A percentile compares a stretch with the other conserved stretches of the same genome.
These are phyloP conservation scores for Diplodus sargus DNA, from an alignment of 2,797 vertebrate genomes.

Conservation along the genomic window DNA sequence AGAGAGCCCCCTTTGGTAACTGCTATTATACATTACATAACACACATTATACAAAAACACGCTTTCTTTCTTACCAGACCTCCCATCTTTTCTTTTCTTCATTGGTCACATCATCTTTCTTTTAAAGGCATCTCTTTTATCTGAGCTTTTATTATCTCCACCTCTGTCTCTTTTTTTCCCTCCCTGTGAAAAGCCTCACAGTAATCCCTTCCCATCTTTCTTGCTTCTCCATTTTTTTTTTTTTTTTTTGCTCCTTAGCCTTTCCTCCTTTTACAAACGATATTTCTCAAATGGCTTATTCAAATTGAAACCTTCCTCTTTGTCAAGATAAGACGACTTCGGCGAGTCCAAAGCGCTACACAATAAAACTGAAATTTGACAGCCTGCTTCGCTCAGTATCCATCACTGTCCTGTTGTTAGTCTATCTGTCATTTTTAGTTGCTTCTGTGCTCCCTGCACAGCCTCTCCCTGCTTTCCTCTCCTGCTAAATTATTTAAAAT, in stretches of 20 bases:
- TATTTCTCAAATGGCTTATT: slow-evolving; percentile 74
- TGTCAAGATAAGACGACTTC: slow-evolving; percentile 68
- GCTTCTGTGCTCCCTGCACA: slow-evolving; percentile 20
- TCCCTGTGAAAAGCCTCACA: slow-evolving; percentile 61
- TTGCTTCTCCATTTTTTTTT: slow-evolving; percentile 49
- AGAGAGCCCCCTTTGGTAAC: slow-evolving; percentile 23
- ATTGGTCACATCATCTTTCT: slow-evolving; percentile 63
- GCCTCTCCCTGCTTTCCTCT: slow-evolving; percentile 9
- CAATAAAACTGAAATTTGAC: slow-evolving; percentile 66
- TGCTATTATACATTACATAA: slow-evolving; percentile 61
- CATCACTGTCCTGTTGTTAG: slow-evolving; percentile 50
- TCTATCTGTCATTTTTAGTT: slow-evolving; percentile 46
- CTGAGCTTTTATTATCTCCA: slow-evolving; percentile 51
- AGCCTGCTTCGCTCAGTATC: slow-evolving; percentile 45
- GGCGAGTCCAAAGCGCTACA: slow-evolving; percentile 55
- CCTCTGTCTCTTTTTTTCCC: slow-evolving; percentile 44
- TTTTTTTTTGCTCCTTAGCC: slow-evolving; percentile 40
- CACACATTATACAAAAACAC: slow-evolving; percentile 56
- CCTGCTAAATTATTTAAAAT: slow-evolving; percentile 54
- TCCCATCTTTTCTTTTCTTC: slow-evolving; percentile 50
- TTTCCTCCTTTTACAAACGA: slow-evolving; percentile 59
- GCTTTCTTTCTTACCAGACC: slow-evolving; percentile 44
- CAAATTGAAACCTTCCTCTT: slow-evolving; percentile 75
- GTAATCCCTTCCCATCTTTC: slow-evolving; percentile 75
- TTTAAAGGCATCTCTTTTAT: slow-evolving; percentile 50